Conservation (phyloP, 92 coral and sea anemone genomes). For the Palythoa heliodiscus region DNA sequence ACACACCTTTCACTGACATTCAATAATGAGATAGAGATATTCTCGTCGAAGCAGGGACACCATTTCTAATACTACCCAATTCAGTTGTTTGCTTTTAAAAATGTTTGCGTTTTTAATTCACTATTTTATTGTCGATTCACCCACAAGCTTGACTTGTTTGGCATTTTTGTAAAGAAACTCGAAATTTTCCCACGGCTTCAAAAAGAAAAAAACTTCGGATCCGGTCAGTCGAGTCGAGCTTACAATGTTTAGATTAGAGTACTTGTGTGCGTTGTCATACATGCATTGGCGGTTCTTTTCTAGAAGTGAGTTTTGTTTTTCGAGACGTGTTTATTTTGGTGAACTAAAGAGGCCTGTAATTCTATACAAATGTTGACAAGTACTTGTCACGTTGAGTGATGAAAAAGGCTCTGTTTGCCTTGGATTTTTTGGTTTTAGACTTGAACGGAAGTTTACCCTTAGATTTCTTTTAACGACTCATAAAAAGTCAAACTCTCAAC, state of each 20-base stretch:
- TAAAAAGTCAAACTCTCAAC: background rate
- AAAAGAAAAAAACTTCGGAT: background rate
- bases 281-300: slow-evolving; percentile 24
- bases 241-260: slow-evolving; percentile 12
- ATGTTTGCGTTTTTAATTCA: slow-evolving; percentile 30
- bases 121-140: background rate
- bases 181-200: slow-evolving; percentile 34
- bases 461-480: background rate
- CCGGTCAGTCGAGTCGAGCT: background rate
- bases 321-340: slow-evolving; percentile 36
- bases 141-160: background rate
- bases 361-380: slow-evolving; percentile 44
- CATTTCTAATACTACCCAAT: background rate
- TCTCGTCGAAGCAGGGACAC: background rate
- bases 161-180: background rate
- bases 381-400: slow-evolving; percentile 15
- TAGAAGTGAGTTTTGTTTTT: slow-evolving; percentile 9
- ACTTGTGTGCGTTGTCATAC: slow-evolving; percentile 17
- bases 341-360: slow-evolving; percentile 13
- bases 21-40: slow-evolving; percentile 6
- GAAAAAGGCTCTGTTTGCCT: slow-evolving; percentile 24
- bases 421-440: slow-evolving; percentile 5
- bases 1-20: slow-evolving; percentile 19
- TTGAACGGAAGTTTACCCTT: slow-evolving; percentile 21
- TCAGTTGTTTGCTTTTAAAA: background rate